A percentile compares a stretch with the other conserved stretches of the same genome.
Conservation (phyloP, 2,113 vertebrate species). For the Macaca nemestrina region DNA sequence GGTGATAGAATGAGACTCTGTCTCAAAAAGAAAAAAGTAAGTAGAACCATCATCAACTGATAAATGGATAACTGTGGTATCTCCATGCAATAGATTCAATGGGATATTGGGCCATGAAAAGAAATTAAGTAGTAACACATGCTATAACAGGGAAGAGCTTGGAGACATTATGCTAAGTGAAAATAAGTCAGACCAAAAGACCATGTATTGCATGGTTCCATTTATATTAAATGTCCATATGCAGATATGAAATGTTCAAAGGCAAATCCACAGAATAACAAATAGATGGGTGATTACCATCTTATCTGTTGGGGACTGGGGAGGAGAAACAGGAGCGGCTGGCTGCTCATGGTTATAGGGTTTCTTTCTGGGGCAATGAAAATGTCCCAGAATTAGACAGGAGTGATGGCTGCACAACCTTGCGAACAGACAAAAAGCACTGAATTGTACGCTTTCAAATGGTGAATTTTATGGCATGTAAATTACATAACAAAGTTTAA, state of each 20-base stretch:
- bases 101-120: background rate
- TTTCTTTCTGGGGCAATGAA: background rate
- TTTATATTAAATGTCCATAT: background rate
- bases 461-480: background rate
- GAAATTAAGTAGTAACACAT: background rate
- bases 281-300: background rate
- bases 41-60: background rate
- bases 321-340: background rate
- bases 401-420: background rate
- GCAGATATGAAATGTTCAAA: background rate
- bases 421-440: background rate
- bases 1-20: too few relatives aligned
- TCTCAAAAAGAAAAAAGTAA: background rate
- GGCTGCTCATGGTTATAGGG: background rate
- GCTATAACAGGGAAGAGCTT: rapidly evolving
- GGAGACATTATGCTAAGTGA: background rate
- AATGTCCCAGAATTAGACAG: background rate
- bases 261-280: background rate
- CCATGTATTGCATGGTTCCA: background rate
- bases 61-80: background rate
- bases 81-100: background rate
- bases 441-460: background rate
- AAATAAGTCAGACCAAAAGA: background rate
- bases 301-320: too few relatives aligned
- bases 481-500: background rate